Evolutionary conservation across 2,113 vertebrate genomes (phyloP).

Genomic region (Phylloscopus trochiloides): DNA sequence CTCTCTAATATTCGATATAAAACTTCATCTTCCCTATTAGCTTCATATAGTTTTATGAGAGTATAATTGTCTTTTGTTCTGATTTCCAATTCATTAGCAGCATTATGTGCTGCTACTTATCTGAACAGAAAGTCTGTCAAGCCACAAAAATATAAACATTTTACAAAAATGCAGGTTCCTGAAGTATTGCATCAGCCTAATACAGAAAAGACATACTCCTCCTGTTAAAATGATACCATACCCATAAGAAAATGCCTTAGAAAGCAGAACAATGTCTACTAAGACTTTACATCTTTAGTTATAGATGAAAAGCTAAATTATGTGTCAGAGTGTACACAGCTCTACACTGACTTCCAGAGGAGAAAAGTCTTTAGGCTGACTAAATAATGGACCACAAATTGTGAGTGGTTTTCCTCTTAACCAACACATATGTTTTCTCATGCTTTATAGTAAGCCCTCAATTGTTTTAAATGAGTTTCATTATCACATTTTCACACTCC

Average conservation of each 20-base stretch:
- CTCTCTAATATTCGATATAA: not conserved
- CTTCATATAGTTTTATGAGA: not conserved
- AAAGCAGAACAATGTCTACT: not conserved
- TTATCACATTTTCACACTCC: not conserved
- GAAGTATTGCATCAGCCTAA: not conserved
- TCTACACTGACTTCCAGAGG: not conserved
- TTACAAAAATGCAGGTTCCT: not conserved
- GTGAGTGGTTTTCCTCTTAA: not conserved
- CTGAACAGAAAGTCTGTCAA: not conserved
- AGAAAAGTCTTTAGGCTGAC: not conserved
- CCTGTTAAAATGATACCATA: not conserved
- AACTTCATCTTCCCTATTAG: not conserved
- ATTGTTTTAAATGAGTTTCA: not conserved
- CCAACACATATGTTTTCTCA: not conserved
- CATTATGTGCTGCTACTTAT: not conserved
- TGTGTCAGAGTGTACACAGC: not conserved
- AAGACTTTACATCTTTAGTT: not conserved
- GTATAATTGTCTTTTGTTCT: not conserved
- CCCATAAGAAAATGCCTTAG: not conserved
- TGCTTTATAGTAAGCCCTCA: not conserved
- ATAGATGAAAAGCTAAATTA: not conserved
- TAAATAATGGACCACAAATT: not conserved
- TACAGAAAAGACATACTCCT: not conserved
- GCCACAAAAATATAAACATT: not conserved
- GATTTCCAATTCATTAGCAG: not conserved